A percentile compares a stretch with the other conserved stretches of the same genome.
Evolutionary conservation across 2,888 invertebrate genomes (phyloP).

Genomic region (Cryptocephalus primarius): DNA sequence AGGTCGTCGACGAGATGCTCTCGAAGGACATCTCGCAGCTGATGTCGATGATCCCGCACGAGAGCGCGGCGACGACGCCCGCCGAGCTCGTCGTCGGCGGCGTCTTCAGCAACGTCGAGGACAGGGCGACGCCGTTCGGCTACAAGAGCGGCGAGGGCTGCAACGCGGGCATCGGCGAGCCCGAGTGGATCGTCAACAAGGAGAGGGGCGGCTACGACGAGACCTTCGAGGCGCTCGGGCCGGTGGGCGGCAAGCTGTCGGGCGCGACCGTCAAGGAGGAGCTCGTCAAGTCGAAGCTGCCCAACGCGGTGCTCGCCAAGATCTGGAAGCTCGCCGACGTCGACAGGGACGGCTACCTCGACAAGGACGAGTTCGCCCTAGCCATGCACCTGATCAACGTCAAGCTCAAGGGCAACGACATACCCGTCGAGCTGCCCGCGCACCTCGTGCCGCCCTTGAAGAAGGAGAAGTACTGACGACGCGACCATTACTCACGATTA

Average conservation of each 20-base stretch:
- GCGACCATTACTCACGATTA: slow-evolving; percentile 6
- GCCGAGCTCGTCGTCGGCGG: slow-evolving; percentile 53
- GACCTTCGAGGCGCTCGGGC: slow-evolving; percentile 66
- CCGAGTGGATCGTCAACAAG: slow-evolving; percentile 92
- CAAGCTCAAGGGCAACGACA: slow-evolving; percentile 81
- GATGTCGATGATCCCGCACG: slow-evolving; percentile 86
- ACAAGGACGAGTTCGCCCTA: slow-evolving; percentile 91
- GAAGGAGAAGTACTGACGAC: slow-evolving; percentile 27
- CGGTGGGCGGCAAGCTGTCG: slow-evolving; percentile 85
- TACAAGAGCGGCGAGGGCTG: slow-evolving; percentile 90
- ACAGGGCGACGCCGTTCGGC: slow-evolving; percentile 76
- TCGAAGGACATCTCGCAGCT: slow-evolving; percentile 86
- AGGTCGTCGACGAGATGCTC: slow-evolving; percentile 91
- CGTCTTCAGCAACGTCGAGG: slow-evolving; percentile 82
- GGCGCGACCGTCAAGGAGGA: slow-evolving; percentile 84
- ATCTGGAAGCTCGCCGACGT: slow-evolving; percentile 97
- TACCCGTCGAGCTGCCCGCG: slow-evolving; percentile 73
- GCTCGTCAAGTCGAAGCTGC: slow-evolving; percentile 94
- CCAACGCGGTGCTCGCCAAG: slow-evolving; percentile 89
- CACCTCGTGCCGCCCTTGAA: slow-evolving; percentile 85
- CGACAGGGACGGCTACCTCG: slow-evolving; percentile 88
- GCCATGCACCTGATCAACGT: slow-evolving; percentile 91
- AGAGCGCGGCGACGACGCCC: slow-evolving; percentile 13
- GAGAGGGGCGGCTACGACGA: slow-evolving; percentile 77
- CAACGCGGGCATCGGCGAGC: slow-evolving; percentile 84